Conservation (phyloP, 2,113 vertebrate genomes). For the Pseudorasbora parva region DNA sequence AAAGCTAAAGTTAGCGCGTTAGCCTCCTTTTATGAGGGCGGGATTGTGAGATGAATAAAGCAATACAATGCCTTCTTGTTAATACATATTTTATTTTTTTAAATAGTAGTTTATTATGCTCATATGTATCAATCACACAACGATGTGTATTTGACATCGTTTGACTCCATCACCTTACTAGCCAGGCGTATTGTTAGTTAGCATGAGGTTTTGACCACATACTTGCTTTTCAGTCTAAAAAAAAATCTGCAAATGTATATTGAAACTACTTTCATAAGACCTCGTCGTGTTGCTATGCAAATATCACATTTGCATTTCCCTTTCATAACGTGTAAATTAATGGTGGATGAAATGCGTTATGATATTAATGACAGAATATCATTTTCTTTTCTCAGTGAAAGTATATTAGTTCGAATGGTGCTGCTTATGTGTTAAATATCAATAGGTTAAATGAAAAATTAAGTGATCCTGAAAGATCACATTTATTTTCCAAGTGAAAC, state of each 20-base stretch:
- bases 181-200: neutral
- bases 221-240: neutral
- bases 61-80: neutral
- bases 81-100: neutral
- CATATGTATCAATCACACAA: neutral
- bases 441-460: neutral
- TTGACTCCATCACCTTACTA: neutral
- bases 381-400: neutral
- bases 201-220: neutral
- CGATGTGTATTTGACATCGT: neutral
- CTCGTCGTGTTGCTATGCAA: neutral
- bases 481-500: slow-evolving; percentile 18
- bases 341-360: neutral
- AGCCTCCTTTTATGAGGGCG: neutral
- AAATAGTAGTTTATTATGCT: neutral
- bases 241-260: neutral
- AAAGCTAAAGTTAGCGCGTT: neutral
- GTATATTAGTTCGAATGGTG: neutral
- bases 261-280: neutral
- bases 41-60: neutral
- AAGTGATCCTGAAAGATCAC: neutral
- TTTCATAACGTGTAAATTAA: neutral
- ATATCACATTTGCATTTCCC: neutral
- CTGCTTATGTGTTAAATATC: neutral
- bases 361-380: neutral